Evolutionary conservation across 2,888 invertebrate genomes (phyloP).

Genomic region (Torymus aiolomorphi): DNA sequence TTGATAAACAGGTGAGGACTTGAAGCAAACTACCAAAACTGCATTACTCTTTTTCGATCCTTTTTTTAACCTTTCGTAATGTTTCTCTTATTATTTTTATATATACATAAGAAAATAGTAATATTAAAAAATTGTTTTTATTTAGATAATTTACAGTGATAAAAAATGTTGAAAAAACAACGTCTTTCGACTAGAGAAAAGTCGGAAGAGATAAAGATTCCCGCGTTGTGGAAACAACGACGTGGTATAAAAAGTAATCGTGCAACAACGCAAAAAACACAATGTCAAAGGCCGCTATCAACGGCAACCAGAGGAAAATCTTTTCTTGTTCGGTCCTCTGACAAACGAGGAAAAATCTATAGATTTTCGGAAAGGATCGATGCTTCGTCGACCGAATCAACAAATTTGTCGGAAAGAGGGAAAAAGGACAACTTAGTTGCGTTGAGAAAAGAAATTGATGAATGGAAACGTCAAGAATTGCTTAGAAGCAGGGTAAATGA

Average conservation of each 20-base stretch:
- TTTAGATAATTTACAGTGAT: neutral
- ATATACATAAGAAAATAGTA: too few species aligned
- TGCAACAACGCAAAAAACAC: neutral
- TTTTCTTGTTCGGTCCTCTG: neutral
- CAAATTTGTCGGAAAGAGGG: conserved; percentile 25
- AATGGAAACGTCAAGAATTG: conserved; percentile 42
- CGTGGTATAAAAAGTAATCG: neutral
- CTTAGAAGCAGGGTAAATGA: conserved; percentile 26
- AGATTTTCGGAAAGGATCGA: neutral
- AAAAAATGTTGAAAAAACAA: neutral
- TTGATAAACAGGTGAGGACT: neutral
- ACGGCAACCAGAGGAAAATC: neutral
- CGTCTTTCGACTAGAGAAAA: neutral
- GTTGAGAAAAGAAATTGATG: conserved; percentile 43
- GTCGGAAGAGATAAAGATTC: neutral
- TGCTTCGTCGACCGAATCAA: conserved; percentile 38
- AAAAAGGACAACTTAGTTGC: conserved; percentile 14
- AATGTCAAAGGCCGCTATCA: neutral
- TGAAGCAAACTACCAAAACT: neutral
- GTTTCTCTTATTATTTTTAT: too few species aligned
- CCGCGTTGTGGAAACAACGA: neutral
- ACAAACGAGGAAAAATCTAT: neutral
- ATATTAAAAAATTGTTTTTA: too few species aligned
- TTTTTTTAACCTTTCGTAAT: too few species aligned
- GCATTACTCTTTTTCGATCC: too few species aligned